phyloP scores from a whole-genome alignment of 2,113 vertebrate species.

The Mugil cephalus region DNA sequence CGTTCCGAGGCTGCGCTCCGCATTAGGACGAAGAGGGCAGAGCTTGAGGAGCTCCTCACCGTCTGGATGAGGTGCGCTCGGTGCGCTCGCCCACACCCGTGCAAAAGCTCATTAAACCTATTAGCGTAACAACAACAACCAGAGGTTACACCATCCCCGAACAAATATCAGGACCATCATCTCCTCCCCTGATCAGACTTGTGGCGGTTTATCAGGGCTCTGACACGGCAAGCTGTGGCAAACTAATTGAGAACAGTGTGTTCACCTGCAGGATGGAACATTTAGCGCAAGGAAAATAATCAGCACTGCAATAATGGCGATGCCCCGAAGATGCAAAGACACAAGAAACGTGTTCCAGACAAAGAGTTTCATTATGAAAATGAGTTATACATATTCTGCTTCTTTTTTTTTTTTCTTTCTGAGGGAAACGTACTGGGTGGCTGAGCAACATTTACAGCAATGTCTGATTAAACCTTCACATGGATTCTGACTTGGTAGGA shows the following conservation, averaged over 20 bases:
- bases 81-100: constrained; percentile 15
- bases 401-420: no score
- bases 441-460: no score
- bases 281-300: constrained; percentile 1
- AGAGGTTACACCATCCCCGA: neutral
- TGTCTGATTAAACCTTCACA: no score
- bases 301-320: neutral
- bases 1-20: neutral
- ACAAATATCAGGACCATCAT: neutral
- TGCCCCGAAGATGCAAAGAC: neutral
- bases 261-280: constrained; percentile 3
- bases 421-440: no score
- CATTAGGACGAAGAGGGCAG: neutral
- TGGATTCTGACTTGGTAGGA: no score
- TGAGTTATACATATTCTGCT: neutral
- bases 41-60: no score
- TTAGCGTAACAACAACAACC: constrained; percentile 30
- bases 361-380: neutral
- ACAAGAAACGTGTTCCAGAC: neutral
- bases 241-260: neutral
- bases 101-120: constrained; percentile 37
- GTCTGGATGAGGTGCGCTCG: no score
- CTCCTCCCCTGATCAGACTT: neutral
- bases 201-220: constrained; percentile 5
- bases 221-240: neutral